Evolutionary conservation across 2,888 invertebrate species (phyloP), one percentile per base, ranked within the genome.

Genomic region (Entomobrya multifasciata): DNA sequence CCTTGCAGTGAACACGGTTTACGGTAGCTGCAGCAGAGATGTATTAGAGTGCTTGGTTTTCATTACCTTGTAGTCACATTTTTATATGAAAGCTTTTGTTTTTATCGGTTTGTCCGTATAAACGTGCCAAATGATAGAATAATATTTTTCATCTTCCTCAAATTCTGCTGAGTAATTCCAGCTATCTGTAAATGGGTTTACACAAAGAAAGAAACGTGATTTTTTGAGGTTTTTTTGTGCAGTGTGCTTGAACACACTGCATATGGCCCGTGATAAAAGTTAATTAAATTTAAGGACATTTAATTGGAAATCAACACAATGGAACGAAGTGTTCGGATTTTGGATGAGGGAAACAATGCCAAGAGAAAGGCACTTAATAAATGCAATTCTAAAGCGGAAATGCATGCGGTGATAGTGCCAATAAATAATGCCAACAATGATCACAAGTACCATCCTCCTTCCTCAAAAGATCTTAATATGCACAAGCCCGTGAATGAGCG

Each of bases 1-100:
- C 74, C 74, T 30, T 52, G 52, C 74, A 52, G 49, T 22, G 27
- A 47, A 49, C 70, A 70, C 70, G 70, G 49, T 20, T 70, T 49
- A 22, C 49, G 17, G 27, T 22, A 67, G 41, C 41, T 36, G 36
- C 36, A 36, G 8, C 36, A 36, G 8, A 36, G 8, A 36, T 70
- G 41, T 27, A 1, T 6, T 3, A 25, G 47, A 8, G 25, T 70
- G 20, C 3, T 15, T 62, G n/a, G n/a, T n/a, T n/a, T n/a, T n/a
- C n/a, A n/a, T n/a, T n/a, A n/a, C n/a, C n/a, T n/a, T n/a, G n/a
- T n/a, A n/a, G n/a, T n/a, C n/a, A n/a, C n/a, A n/a, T n/a, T n/a
- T n/a, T n/a, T n/a, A 20, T n/a, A 65, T 17, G 57, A 57, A 57
- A 25, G 25, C n/a, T 52, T 52, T 52, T 52, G n/a, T 65, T 65